phyloP scores from a whole-genome alignment of 2,113 vertebrate genomes.

The Ginglymostoma cirratum region DNA sequence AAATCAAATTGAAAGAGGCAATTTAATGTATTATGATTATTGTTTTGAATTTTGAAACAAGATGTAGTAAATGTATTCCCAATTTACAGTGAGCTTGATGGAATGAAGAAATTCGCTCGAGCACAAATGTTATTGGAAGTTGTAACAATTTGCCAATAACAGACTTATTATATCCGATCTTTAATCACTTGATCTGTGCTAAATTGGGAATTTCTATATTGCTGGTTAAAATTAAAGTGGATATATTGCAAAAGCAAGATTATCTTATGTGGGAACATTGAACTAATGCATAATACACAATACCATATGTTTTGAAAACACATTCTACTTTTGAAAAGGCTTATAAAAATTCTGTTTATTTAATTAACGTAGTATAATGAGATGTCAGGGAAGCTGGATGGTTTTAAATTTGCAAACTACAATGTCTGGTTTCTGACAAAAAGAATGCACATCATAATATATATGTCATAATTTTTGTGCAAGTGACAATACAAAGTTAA shows the following conservation, averaged over 20 bases:
- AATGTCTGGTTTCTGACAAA: slow-evolving; percentile 3
- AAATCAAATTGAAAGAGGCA: not conserved
- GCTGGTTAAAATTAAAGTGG: not conserved
- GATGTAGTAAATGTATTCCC: slow-evolving; percentile 7
- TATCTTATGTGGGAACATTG: not conserved
- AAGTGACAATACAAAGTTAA: slow-evolving; percentile 28
- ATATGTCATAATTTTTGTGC: slow-evolving; percentile 25
- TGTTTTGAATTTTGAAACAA: slow-evolving; percentile 15
- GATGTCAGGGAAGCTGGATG: slow-evolving; percentile 5
- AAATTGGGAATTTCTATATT: not conserved
- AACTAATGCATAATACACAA: not conserved
- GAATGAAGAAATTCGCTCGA: not conserved
- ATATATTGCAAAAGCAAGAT: not conserved
- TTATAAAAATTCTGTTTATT: slow-evolving; percentile 35
- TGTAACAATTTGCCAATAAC: slow-evolving; percentile 21
- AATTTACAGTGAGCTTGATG: not conserved
- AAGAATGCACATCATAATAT: slow-evolving; percentile 23
- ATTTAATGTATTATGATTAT: not conserved
- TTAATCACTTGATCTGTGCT: not conserved
- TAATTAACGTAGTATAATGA: slow-evolving; percentile 18
- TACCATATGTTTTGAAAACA: slow-evolving; percentile 26
- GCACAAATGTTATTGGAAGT: not conserved
- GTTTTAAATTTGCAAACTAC: slow-evolving; percentile 21
- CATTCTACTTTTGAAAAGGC: slow-evolving; percentile 22
- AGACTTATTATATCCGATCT: not conserved